These are phyloP conservation scores for Ricordea florida DNA, from an alignment of 92 coral and sea anemone species.

Conservation along the genomic window DNA sequence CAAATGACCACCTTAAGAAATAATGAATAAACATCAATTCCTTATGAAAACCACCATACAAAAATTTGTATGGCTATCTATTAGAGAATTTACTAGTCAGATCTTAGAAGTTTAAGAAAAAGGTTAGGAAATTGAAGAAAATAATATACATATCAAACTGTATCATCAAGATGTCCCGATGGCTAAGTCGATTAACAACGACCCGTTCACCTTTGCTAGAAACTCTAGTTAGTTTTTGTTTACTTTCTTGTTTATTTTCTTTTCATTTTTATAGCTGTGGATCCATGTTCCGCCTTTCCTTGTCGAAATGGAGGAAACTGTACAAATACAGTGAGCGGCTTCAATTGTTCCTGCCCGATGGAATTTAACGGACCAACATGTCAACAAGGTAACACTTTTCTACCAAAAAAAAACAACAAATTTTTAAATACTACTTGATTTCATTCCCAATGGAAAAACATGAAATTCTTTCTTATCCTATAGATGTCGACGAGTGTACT, in stretches of 20 bases:
- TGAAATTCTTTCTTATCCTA: neutral
- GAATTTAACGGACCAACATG: neutral
- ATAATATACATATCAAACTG: no score
- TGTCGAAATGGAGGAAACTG: conserved; percentile 16
- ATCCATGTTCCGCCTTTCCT: conserved; percentile 11
- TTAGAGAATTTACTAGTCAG: no score
- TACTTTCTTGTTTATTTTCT: neutral
- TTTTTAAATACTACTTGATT: neutral
- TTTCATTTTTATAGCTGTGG: neutral
- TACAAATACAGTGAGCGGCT: neutral
- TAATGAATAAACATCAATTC: no score
- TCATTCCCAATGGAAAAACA: neutral
- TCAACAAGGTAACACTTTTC: neutral
- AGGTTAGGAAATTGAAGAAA: no score
- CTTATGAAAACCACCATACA: no score
- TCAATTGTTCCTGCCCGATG: neutral
- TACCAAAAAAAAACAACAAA: neutral
- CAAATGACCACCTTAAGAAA: no score
- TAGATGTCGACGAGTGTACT: neutral
- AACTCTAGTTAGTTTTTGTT: neutral
- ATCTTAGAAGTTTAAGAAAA: no score
- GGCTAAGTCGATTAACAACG: neutral
- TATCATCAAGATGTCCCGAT: no score
- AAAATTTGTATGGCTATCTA: no score
- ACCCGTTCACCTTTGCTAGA: neutral